Percentiles rank a stretch among this genome's conserved stretches.
Evolutionary conservation across 1,140 invertebrate genomes (phyloP).

Genomic region (Calliopsis andreniformis): DNA sequence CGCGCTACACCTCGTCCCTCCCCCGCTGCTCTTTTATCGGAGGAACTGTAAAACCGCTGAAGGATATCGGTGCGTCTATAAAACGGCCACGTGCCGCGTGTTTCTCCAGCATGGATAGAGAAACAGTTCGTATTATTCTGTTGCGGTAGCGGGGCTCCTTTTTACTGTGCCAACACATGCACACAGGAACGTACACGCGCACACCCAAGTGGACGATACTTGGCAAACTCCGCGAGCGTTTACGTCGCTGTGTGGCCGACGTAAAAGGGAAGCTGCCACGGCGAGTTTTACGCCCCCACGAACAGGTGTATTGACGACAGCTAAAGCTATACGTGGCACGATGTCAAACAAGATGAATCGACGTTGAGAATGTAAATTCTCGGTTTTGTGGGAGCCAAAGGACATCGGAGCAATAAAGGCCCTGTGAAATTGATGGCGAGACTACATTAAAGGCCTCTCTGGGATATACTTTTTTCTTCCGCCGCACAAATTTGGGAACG

Average conservation of each 20-base stretch:
- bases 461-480: background rate
- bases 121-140: slow-evolving; percentile 38
- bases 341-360: slow-evolving; percentile 26
- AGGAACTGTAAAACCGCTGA: slow-evolving; percentile 59
- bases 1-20: background rate
- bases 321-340: background rate
- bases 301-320: slow-evolving; percentile 25
- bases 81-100: slow-evolving; percentile 36
- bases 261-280: slow-evolving; percentile 23
- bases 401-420: background rate
- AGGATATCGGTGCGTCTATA: slow-evolving; percentile 48
- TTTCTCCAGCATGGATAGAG: slow-evolving; percentile 19
- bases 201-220: slow-evolving; percentile 2
- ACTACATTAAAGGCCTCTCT: background rate
- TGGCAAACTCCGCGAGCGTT: slow-evolving; percentile 31
- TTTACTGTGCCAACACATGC: background rate
- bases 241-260: slow-evolving; percentile 17
- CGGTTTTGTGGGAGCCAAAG: background rate
- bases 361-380: slow-evolving; percentile 32
- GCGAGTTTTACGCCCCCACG: background rate
- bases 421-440: slow-evolving; percentile 3
- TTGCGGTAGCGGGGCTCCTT: background rate
- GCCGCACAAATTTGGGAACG: background rate
- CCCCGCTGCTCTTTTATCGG: slow-evolving; percentile 53
- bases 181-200: no score